These are phyloP conservation scores for Pristionchus mayeri DNA, from an alignment of 2,888 invertebrate species.

Conservation along the genomic window DNA sequence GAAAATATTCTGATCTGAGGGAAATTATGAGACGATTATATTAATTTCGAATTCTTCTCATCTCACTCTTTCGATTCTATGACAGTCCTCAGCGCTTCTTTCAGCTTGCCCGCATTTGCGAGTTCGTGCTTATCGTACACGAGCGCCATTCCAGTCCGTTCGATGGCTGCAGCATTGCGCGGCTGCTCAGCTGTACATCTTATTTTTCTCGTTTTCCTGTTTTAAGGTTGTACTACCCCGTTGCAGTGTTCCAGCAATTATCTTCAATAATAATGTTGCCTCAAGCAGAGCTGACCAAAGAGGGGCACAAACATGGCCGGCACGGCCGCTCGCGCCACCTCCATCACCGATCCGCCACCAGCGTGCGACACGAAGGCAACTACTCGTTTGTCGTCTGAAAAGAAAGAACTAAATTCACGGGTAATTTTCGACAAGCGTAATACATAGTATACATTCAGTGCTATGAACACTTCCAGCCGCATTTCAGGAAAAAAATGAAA, in stretches of 20 bases:
- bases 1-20: background rate
- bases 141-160: conserved; percentile 14
- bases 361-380: conserved; percentile 46
- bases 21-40: background rate
- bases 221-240: no score
- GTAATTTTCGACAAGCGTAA: no score
- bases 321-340: background rate
- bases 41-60: background rate
- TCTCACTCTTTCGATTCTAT: background rate
- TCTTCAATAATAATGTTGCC: no score
- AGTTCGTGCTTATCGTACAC: conserved; percentile 12
- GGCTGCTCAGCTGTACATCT: conserved; percentile 36
- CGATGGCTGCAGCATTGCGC: conserved; percentile 22
- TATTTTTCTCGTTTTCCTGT: no score
- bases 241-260: no score
- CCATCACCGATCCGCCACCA: conserved; percentile 18
- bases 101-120: conserved; percentile 8
- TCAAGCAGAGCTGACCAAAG: conserved; percentile 41
- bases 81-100: background rate
- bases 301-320: conserved; percentile 36
- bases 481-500: background rate
- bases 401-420: no score
- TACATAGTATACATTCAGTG: no score
- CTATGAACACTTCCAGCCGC: no score
- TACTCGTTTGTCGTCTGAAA: conserved; percentile 27